Evolutionary conservation across 2,888 invertebrate species (phyloP).

Genomic region (Leuctra nigra): DNA sequence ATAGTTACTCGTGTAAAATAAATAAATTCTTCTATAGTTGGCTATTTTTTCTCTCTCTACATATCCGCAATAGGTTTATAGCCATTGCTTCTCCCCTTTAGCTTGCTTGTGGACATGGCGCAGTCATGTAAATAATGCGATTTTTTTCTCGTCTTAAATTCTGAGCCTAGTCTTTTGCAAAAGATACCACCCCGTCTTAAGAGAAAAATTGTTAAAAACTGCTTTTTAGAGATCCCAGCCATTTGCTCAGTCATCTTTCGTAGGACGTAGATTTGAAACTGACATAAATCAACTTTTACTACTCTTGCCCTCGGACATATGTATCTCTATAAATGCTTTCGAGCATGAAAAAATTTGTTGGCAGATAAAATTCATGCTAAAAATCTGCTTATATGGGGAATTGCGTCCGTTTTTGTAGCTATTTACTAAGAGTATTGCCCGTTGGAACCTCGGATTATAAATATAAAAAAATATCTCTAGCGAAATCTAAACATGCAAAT

Average conservation of each 20-base stretch:
- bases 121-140: conserved; percentile 14
- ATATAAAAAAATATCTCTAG: too few species aligned
- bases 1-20: too few species aligned
- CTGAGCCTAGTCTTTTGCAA: conserved; percentile 8
- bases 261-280: conserved; percentile 1
- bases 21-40: too few species aligned
- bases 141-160: conserved; percentile 14
- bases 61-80: too few species aligned
- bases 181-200: not conserved
- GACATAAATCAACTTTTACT: conserved; percentile 1
- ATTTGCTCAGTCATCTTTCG: not conserved
- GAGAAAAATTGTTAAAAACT: not conserved
- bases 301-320: not conserved
- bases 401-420: too few species aligned
- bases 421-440: too few species aligned
- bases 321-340: not conserved
- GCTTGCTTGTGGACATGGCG: conserved; percentile 10
- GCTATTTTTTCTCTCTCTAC: too few species aligned
- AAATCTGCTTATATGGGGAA: not conserved
- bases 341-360: not conserved
- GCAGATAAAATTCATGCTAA: not conserved
- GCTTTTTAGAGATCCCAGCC: conserved; percentile 5
- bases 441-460: too few species aligned
- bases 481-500: too few species aligned
- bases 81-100: too few species aligned